Evolutionary conservation across 2,888 invertebrate species (phyloP).

Genomic region (Dryobota labecula): DNA sequence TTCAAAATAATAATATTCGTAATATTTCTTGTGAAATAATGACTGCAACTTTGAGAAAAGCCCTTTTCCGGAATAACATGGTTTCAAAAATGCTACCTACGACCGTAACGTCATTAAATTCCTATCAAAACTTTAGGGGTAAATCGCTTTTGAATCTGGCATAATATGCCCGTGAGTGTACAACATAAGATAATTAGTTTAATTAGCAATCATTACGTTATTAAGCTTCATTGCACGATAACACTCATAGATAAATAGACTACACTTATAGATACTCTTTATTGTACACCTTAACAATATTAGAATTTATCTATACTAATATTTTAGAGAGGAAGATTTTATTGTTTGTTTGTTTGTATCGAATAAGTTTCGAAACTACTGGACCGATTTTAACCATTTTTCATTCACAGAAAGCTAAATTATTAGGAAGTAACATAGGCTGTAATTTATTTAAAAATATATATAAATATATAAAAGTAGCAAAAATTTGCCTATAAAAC

Average conservation of each 20-base stretch:
- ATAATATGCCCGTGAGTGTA: neutral
- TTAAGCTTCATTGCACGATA: neutral
- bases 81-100: neutral
- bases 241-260: neutral
- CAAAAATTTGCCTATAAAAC: too few relatives aligned
- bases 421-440: too few relatives aligned
- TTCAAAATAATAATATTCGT: too few relatives aligned
- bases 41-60: neutral
- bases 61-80: neutral
- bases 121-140: neutral
- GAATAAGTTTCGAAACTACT: too few relatives aligned
- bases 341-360: too few relatives aligned
- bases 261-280: neutral
- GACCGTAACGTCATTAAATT: neutral
- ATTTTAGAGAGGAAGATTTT: too few relatives aligned
- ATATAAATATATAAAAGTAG: too few relatives aligned
- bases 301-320: neutral
- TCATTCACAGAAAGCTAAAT: too few relatives aligned
- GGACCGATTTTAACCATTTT: too few relatives aligned
- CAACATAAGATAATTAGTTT: neutral
- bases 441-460: too few relatives aligned
- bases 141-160: neutral
- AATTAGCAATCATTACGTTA: neutral
- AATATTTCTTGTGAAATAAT: neutral
- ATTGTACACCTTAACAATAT: neutral